phyloP scores from a whole-genome alignment of 1,140 invertebrate species.

The Sitodiplosis mosellana region DNA sequence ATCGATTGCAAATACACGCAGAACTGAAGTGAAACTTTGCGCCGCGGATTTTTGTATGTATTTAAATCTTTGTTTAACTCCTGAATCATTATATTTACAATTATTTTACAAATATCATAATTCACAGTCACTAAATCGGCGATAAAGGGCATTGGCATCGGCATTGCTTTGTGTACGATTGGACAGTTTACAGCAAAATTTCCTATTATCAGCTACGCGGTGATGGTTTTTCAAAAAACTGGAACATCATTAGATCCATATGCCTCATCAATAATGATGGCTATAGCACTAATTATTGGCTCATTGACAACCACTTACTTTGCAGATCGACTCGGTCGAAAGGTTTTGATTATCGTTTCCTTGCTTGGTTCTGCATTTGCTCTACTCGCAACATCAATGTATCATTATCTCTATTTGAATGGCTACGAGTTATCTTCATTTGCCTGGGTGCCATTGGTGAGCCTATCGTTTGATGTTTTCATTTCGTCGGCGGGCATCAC shows the following conservation, averaged over 20 bases:
- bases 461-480: constrained; percentile 16
- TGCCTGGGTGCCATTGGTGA: constrained; percentile 15
- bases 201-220: too few relatives aligned
- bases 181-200: too few relatives aligned
- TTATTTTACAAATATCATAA: too few relatives aligned
- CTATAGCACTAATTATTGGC: constrained; percentile 22
- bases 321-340: constrained; percentile 20
- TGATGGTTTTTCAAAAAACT: constrained; percentile 12
- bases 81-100: too few relatives aligned
- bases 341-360: constrained; percentile 19
- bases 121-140: too few relatives aligned
- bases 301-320: constrained; percentile 17
- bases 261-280: constrained; percentile 53
- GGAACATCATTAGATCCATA: constrained; percentile 35
- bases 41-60: too few relatives aligned
- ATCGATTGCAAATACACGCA: too few relatives aligned
- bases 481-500: constrained; percentile 16
- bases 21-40: too few relatives aligned
- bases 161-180: too few relatives aligned
- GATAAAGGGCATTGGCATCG: too few relatives aligned
- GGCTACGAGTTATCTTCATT: constrained; percentile 10
- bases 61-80: too few relatives aligned
- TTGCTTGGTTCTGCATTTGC: constrained; percentile 15
- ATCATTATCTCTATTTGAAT: constrained; percentile 9
- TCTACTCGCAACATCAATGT: constrained; percentile 14